These are phyloP conservation scores for Mormyrus iriodes DNA, from an alignment of 2,113 vertebrate genomes.

Conservation along the genomic window DNA sequence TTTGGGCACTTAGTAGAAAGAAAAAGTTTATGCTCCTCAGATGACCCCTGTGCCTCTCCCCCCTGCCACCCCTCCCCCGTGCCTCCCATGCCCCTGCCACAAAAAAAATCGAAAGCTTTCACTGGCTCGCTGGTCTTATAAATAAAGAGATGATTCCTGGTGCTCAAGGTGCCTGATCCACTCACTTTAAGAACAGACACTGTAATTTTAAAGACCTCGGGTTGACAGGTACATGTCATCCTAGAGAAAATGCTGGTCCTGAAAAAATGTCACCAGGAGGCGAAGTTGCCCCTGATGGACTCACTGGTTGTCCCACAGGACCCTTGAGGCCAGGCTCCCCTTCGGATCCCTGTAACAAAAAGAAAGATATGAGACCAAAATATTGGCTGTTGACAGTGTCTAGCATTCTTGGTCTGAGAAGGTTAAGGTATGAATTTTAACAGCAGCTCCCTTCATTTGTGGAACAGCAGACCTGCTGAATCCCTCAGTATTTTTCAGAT, in stretches of 20 bases:
- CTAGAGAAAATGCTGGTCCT: neutral
- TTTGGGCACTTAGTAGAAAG: too few species aligned
- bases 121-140: neutral
- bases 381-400: neutral
- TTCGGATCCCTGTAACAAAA: constrained; percentile 59
- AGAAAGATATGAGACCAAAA: neutral
- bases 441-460: neutral
- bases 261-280: neutral
- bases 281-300: constrained; percentile 27
- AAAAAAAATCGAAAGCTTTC: neutral
- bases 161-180: neutral
- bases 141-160: neutral
- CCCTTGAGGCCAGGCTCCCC: constrained; percentile 64
- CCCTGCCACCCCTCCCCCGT: neutral
- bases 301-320: constrained; percentile 62
- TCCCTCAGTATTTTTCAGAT: neutral
- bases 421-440: neutral
- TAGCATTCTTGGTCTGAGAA: neutral
- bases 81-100: neutral
- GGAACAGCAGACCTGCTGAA: neutral
- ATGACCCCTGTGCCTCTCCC: too few species aligned
- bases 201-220: neutral
- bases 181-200: neutral
- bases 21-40: too few species aligned
- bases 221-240: neutral